These are phyloP conservation scores for Enoplosus armatus DNA, from an alignment of 2,797 vertebrate genomes.

Conservation along the genomic window DNA sequence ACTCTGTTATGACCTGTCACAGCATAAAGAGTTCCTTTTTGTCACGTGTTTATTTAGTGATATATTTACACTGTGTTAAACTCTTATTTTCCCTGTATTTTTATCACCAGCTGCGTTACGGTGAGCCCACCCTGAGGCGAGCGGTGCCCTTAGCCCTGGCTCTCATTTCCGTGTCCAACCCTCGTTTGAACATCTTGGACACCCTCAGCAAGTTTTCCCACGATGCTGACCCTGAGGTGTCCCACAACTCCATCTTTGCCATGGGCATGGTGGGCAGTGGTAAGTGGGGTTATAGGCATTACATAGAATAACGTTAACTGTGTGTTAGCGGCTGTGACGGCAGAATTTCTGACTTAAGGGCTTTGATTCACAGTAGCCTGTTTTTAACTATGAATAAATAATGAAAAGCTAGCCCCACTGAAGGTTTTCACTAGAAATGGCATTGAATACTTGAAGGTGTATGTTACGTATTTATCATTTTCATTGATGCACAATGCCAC, in stretches of 20 bases:
- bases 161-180: conserved; percentile 97
- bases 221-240: conserved; percentile 96
- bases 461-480: neutral
- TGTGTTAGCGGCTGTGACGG: accelerated
- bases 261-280: conserved; percentile 99
- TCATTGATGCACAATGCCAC: neutral
- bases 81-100: neutral
- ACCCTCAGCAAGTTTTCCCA: conserved; percentile 99
- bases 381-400: neutral
- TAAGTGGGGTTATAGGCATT: conserved; percentile 71
- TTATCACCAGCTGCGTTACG: conserved; percentile 90
- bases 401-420: neutral
- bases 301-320: neutral
- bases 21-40: neutral
- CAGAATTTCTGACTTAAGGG: neutral
- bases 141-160: conserved; percentile 95
- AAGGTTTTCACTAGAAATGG: neutral
- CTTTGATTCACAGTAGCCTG: neutral
- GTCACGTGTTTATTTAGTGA: neutral
- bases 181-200: conserved; percentile 96
- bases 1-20: neutral
- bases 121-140: conserved; percentile 94
- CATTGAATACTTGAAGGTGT: neutral
- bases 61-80: neutral
- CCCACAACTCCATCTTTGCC: conserved; percentile 99